Evolutionary conservation across 2,888 invertebrate species (phyloP).

Genomic region (Rotaria magnacalcarata): DNA sequence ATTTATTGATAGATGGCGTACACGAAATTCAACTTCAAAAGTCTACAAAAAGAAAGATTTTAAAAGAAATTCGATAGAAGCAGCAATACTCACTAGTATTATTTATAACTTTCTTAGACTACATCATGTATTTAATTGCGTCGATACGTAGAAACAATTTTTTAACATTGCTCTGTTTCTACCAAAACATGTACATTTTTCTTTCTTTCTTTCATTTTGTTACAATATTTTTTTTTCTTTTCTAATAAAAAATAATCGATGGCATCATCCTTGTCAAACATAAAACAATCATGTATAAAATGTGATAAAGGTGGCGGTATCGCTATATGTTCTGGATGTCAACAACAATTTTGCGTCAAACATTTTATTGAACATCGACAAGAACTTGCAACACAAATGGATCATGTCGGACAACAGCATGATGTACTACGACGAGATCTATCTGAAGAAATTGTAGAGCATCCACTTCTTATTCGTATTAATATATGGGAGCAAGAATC

Average conservation of each 20-base stretch:
- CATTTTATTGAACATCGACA: slow-evolving; percentile 7
- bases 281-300: background rate
- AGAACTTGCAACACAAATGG: background rate
- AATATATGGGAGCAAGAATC: slow-evolving; percentile 6
- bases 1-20: background rate
- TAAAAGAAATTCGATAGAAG: too few relatives aligned
- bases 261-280: background rate
- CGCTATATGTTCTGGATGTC: background rate
- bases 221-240: background rate
- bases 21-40: too few relatives aligned
- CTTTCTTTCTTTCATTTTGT: too few relatives aligned
- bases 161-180: background rate
- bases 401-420: background rate
- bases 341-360: background rate
- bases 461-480: background rate
- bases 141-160: background rate
- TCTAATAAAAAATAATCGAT: background rate
- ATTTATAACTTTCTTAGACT: too few relatives aligned
- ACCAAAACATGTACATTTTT: too few relatives aligned
- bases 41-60: too few relatives aligned
- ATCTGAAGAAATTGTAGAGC: background rate
- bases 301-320: slow-evolving; percentile 1
- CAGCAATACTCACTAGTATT: too few relatives aligned
- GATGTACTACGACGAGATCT: background rate
- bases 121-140: background rate